Evolutionary conservation across 2,113 vertebrate genomes (phyloP).

Genomic region (Motacilla tschutschensis): DNA sequence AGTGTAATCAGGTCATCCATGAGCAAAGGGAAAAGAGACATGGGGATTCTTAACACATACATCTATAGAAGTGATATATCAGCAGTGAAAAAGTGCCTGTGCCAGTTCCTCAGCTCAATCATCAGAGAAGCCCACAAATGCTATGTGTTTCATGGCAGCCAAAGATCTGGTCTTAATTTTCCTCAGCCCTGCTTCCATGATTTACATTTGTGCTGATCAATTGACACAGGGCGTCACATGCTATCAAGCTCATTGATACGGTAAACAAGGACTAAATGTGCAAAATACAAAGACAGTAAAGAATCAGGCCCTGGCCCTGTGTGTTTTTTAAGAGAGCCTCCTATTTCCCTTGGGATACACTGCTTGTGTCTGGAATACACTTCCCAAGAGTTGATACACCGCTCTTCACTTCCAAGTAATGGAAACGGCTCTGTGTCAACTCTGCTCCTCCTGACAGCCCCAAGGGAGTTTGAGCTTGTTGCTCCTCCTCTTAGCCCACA

Average conservation of each 20-base stretch:
- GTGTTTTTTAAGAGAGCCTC: neutral
- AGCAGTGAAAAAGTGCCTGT: neutral
- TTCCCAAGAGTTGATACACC: neutral
- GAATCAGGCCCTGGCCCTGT: neutral
- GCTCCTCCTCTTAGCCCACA: neutral
- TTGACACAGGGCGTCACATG: neutral
- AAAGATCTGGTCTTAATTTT: conserved; percentile 11
- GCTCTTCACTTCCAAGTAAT: neutral
- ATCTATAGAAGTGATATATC: neutral
- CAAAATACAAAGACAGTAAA: neutral
- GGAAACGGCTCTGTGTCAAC: neutral
- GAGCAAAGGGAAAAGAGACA: neutral
- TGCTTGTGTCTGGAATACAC: neutral
- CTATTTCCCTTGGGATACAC: neutral
- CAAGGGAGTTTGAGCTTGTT: neutral
- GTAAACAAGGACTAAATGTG: conserved; percentile 12
- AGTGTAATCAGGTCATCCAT: neutral
- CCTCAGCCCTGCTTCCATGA: neutral
- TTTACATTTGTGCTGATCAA: conserved; percentile 11
- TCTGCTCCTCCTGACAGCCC: neutral
- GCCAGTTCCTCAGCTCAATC: neutral
- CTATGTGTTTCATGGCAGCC: neutral
- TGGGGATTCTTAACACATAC: neutral
- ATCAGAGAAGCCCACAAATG: neutral
- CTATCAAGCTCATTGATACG: neutral